phyloP scores from a whole-genome alignment of 2,113 vertebrate genomes.

The Campylorhamphus procurvoides region DNA sequence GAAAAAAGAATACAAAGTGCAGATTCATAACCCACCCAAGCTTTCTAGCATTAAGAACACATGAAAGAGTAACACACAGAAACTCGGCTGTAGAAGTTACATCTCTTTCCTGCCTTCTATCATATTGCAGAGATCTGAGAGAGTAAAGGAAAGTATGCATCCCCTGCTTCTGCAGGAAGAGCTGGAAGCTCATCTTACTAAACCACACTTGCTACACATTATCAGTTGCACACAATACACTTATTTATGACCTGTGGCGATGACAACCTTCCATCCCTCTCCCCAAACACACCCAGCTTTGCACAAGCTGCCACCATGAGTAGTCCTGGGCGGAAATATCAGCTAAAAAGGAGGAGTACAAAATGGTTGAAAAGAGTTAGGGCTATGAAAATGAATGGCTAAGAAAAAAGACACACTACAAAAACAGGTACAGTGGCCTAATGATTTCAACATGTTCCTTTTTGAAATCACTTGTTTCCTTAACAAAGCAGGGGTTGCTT shows the following conservation, averaged over 20 bases:
- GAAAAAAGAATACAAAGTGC: fast-evolving
- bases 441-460: neutral
- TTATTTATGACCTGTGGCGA: neutral
- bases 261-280: neutral
- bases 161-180: neutral
- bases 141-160: neutral
- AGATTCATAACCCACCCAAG: neutral
- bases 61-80: neutral
- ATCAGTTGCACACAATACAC: neutral
- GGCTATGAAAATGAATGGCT: neutral
- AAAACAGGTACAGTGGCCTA: neutral
- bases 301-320: neutral
- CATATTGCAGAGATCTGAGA: neutral
- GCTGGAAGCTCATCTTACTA: neutral
- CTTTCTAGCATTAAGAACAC: neutral
- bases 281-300: neutral
- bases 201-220: neutral
- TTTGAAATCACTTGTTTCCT: neutral
- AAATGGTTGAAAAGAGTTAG: neutral
- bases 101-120: neutral
- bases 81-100: neutral
- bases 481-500: neutral
- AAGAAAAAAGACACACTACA: neutral
- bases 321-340: neutral
- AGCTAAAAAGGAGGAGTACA: neutral